A percentile compares a stretch with the other conserved stretches of the same genome.
phyloP scores from a whole-genome alignment of 2,797 vertebrate genomes.

The Sebastes steindachneri region DNA sequence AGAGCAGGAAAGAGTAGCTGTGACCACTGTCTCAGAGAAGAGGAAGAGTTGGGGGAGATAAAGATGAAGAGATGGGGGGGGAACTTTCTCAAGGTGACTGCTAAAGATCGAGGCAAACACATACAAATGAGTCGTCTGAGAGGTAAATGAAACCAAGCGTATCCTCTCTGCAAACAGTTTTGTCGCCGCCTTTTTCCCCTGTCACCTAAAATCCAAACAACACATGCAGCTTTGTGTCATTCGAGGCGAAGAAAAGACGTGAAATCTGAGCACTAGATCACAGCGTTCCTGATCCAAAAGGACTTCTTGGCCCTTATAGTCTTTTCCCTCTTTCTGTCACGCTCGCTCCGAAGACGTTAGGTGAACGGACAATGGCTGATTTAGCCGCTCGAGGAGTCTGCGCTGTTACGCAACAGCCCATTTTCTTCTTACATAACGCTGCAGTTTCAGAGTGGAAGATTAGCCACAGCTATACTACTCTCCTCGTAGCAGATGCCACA shows the following conservation, averaged over 20 bases:
- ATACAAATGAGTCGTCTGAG: constrained; percentile 66
- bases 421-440: constrained; percentile 69
- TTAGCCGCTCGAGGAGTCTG: constrained; percentile 38
- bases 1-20: constrained; percentile 3
- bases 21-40: constrained; percentile 31
- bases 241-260: not conserved
- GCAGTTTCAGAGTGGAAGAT: constrained; percentile 66
- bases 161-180: constrained; percentile 12
- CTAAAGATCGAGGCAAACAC: constrained; percentile 50
- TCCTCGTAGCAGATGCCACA: constrained; percentile 50
- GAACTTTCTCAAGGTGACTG: constrained; percentile 73
- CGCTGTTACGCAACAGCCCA: constrained; percentile 62
- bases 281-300: constrained; percentile 8
- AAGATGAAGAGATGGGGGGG: constrained; percentile 55
- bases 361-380: constrained; percentile 45
- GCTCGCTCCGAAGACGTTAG: constrained; percentile 27
- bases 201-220: constrained; percentile 3
- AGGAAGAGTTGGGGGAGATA: constrained; percentile 32
- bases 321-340: constrained; percentile 1
- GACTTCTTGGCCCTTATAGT: not conserved
- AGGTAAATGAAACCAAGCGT: constrained; percentile 25
- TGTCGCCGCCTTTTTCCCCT: not conserved
- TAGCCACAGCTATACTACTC: constrained; percentile 49
- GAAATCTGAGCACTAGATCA: constrained; percentile 11
- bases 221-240: not conserved